Evolutionary conservation across 1,140 invertebrate genomes (phyloP), one percentile per base, ranked within the genome.

Genomic region (Drosophila asahinai): DNA sequence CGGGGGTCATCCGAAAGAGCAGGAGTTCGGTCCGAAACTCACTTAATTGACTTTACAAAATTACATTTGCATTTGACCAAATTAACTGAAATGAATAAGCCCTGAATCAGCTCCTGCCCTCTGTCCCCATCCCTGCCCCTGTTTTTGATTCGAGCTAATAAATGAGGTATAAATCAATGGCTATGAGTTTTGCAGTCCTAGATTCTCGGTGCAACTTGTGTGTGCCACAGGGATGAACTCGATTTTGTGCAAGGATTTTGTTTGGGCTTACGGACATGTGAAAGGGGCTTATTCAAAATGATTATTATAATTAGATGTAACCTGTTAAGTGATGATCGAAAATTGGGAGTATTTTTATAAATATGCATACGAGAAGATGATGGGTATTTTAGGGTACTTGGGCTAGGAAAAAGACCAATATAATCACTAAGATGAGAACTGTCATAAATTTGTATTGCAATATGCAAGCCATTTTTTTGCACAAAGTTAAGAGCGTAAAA

Each of bases 11-110:
- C 27, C 14, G 22, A 11, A 19, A 22, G 30, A 12, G 15, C 3
- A 2, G 45, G 25, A 9, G 11, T 14, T 25, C 27, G 12, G 27
- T 49, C 40, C 19, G 25, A 30, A 55, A 36, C 48, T 43, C 64
- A 77, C 62, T 81, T 87, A 87, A 87, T 89, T 87, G 84, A 87
- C 84, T 84, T 87, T 87, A 59, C 65, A 77, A 89, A 87, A 87
- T 87, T 84, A 67, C 67, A 89, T 87, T 89, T 87, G 72, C 64
- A 77, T 77, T 48, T 78, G 76, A 61, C 47, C 57, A 83, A 83
- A 86, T 89, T 80, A 77, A 83, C 71, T 70, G 62, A 77, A 77
- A 77, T 70, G 63, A 55, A 79, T 47, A 60, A 45, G 47, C 45
- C 49, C 57, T 30, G 33, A 36, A 22, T 51, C 14, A 48, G 17